Evolutionary conservation across 1,140 invertebrate species (phyloP), one percentile per base, ranked within the genome.

Genomic region (Acromyrmex charruanus): DNA sequence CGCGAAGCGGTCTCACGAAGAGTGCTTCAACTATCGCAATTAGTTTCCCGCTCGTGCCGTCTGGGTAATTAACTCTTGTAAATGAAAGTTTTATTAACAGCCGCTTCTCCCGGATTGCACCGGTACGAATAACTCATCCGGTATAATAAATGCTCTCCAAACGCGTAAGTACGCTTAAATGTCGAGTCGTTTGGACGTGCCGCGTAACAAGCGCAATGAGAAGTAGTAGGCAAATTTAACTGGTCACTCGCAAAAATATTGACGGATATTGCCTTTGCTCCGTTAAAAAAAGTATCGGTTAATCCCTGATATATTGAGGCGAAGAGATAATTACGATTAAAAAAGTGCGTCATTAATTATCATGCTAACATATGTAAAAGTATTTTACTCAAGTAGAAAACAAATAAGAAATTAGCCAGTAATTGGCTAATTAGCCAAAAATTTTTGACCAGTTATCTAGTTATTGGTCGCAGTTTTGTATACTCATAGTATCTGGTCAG

Each of bases 71-170:
- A 84, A 61, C 80, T 75, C 69, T 61, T 84, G 80, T 84, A 84
- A 84, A 84, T 84, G 80, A 84, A 84, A 84, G 80, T 84, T 84
- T 84, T 84, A 84, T 84, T 84, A 84, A 84, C 80, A 75, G 80
- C 55, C 55, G 55, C 69, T 63, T 28, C 79, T 25, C 28, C 55
- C 39, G 69, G 69, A 84, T 75, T 84, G 69, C 55, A 9, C 69
- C 58, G 53, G 28, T 75, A 75, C 80, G 80, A 75, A 84, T 84
- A 84, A 84, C 80, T 84, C 80, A 84, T 84, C 55, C 31, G 69
- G 39, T 49, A 75, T 84, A 75, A 84, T 84, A 84, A 84, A 84
- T 75, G 55, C 80, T 44, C 80, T 75, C 55, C 28, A 75, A 75
- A 84, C 55, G 69, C 28, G 55, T 74, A 59, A 74, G 53, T 31